Conservation (phyloP, 2,113 vertebrate genomes). For the Cyanistes caeruleus region DNA sequence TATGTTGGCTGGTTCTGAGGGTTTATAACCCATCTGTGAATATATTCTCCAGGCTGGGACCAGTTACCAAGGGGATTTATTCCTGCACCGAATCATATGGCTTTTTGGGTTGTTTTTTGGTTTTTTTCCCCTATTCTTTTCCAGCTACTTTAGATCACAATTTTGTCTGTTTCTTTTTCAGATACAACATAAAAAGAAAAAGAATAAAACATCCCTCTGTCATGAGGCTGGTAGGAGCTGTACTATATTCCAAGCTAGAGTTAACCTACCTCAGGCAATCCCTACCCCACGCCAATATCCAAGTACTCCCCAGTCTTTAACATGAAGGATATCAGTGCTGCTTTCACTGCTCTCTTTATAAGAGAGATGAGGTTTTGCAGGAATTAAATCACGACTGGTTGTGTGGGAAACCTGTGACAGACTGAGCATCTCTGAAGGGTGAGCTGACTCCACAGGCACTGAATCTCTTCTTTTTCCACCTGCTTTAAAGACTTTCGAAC, state of each 20-base stretch:
- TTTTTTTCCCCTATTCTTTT: neutral
- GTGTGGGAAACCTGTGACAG: neutral
- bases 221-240: neutral
- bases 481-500: neutral
- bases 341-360: neutral
- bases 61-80: neutral
- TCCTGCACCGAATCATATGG: neutral
- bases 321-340: neutral
- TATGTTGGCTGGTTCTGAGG: conserved; percentile 34
- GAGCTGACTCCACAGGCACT: neutral
- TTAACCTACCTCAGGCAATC: neutral
- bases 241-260: neutral
- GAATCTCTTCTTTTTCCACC: neutral
- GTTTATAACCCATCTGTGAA: conserved; percentile 41
- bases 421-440: neutral
- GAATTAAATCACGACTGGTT: neutral
- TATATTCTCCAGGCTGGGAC: neutral
- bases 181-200: neutral
- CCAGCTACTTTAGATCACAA: neutral
- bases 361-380: neutral
- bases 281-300: neutral
- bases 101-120: neutral
- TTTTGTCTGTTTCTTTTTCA: neutral
- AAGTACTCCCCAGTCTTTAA: neutral
- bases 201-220: neutral